Base-by-base conservation (phyloP, 2,113 vertebrate genomes). In the Osmerus eperlanus region DNA sequence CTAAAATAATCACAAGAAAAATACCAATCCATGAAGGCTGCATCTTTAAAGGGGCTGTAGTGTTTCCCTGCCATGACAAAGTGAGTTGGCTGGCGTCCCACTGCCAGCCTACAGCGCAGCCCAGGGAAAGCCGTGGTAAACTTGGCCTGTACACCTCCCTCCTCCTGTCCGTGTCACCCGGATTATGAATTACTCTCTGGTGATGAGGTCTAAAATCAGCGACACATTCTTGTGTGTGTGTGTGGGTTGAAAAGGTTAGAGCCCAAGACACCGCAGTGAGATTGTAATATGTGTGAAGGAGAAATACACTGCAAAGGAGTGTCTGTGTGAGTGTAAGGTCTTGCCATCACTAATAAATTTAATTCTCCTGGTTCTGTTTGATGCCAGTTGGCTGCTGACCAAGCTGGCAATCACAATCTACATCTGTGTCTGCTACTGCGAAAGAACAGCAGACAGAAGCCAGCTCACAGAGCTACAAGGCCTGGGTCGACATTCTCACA, bases 241-340 rank as follows among this genome's bases (percentile, higher is more conserved):
- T 28, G 25, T 54, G 64, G 12, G 53, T 59, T 18, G 65, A 21
- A 84, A 79, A 82, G 76, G 80, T 82, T 78, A 63, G 59, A 16
- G 12, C 12, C 8, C 13, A 13, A 60, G 23, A 53, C 51, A 47
- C 18, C 65, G 3, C 5, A 52, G 21, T 60, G n/a, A 60, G 3
- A 47, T 3, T 28, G 25, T 3, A 28, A 28, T 28, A 3, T 28
- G 25, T 28, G 25, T 28, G 25, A 28, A 28, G 2, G 25, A 9
- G 56, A 1, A 15, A 23, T 73, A 47, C 36, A 19, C 66, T 59
- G 56, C 8, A 59, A 59, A 59, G 9, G 32, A 23, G 21, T 53
- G 73, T 23, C 23, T 58, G 63, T 8, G 64, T 11, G 15, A 47
- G 64, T 12, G 28, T 29, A 41, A 41, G 32, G 14, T 6, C 3